Conservation (phyloP, 2,797 vertebrate species). For the Anisognathus igniventris region DNA sequence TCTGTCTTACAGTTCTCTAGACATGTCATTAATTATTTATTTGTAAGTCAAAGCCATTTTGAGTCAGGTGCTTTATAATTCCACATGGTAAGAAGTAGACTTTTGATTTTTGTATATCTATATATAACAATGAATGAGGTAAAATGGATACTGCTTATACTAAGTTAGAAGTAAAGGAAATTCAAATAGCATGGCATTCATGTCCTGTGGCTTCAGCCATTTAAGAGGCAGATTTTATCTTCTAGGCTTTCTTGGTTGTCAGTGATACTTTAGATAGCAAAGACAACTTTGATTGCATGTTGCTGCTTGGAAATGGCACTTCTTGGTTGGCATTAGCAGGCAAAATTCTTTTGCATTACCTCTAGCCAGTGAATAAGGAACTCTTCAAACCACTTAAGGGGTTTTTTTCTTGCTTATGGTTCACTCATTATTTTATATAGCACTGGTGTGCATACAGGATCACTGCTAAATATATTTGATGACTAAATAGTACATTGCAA, state of each 20-base stretch:
- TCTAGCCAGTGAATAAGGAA: neutral
- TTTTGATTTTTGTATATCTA: neutral
- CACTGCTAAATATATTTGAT: neutral
- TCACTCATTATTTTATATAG: neutral
- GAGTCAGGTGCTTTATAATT: neutral
- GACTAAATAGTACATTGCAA: neutral
- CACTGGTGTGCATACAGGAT: neutral
- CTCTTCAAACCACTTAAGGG: neutral
- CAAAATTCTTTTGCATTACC: neutral
- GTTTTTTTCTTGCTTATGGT: neutral
- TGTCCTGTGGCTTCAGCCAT: neutral
- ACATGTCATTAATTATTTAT: neutral
- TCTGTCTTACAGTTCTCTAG: neutral
- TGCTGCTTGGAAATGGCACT: neutral
- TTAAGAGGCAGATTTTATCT: neutral
- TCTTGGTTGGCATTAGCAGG: neutral
- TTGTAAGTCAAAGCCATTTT: neutral
- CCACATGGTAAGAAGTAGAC: neutral
- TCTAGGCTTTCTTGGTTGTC: neutral
- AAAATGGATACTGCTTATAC: neutral
- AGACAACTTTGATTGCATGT: neutral
- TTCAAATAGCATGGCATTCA: neutral
- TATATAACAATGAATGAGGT: neutral
- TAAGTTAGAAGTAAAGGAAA: neutral
- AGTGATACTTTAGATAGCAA: neutral